phyloP scores from a whole-genome alignment of 2,113 vertebrate genomes.

The Mirounga angustirostris region DNA sequence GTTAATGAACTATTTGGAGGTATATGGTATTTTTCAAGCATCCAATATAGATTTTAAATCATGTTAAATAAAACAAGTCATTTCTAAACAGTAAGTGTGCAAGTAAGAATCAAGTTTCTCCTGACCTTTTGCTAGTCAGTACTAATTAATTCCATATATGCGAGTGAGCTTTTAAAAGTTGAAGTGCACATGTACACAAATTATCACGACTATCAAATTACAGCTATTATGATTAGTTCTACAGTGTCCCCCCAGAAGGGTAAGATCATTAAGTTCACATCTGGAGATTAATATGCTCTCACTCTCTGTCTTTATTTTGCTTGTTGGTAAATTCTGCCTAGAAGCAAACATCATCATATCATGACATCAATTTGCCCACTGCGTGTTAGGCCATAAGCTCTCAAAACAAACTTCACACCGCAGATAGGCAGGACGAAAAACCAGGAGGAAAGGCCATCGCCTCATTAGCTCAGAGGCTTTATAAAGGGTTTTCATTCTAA shows the following conservation, averaged over 20 bases:
- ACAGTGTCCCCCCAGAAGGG: neutral
- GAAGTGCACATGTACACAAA: neutral
- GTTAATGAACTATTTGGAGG: neutral
- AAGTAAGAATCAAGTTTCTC: neutral
- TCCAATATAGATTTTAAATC: constrained; percentile 5
- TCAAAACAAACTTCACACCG: neutral
- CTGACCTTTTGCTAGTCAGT: neutral
- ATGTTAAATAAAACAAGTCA: neutral
- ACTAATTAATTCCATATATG: neutral
- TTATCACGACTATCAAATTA: neutral
- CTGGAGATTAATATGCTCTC: neutral
- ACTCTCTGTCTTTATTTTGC: neutral
- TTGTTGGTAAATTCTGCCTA: neutral
- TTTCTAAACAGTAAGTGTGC: neutral
- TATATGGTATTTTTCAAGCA: neutral
- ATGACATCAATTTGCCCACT: neutral
- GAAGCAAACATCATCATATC: neutral
- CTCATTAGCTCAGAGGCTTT: too few species aligned
- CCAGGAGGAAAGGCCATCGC: neutral
- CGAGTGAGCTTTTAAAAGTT: neutral
- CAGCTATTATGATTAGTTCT: neutral
- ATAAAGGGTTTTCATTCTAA: neutral
- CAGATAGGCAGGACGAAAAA: accelerated
- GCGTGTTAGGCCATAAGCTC: neutral
- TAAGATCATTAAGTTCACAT: neutral